Evolutionary conservation across 2,888 invertebrate species (phyloP), one percentile per base, ranked within the genome.

Genomic region (Agriopis marginaria): DNA sequence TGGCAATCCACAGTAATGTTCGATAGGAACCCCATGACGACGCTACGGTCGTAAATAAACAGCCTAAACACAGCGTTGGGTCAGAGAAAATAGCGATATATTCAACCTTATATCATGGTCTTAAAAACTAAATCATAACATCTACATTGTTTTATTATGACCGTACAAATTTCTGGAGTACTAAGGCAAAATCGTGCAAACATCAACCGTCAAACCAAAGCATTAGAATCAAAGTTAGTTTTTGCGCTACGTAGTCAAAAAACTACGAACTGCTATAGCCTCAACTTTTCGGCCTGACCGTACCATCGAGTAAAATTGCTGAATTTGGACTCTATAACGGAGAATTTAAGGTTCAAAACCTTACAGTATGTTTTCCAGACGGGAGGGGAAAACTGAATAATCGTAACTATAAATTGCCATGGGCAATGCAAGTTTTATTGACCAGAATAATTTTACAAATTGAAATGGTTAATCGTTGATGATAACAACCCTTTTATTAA

Each of bases 1-100:
- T 61, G 66, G 66, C 69, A 68, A 75, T 65, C 67, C 71, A 42
- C 68, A 64, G 55, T 75, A 71, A 73, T 79, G 78, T 75, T 79
- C 67, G 54, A 65, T 78, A 76, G 79, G 86, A 86, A 86, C 82
- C 87, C 86, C 87, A 83, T 86, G 87, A 87, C 89, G 87, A 87
- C 89, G 81, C 84, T 80, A 82, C 79, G 84, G 79, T 85, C 83
- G 80, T 88, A 87, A 86, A 88, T 82, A 79, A 68, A 75, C 47
- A 47, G 47, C 72, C 72, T 70, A 63, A 60, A 47, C 55, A 53
- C 59, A 55, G 42, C 50, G 8, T 11, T 12, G n/a, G 11, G 17
- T 32, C 12, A 1, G 42, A 44, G 12, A 45, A 51, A 14, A 45
- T n/a, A 40, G 7, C 39, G 39, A 39, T 51, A 61, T 47, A 40